Percentiles rank a stretch among this genome's conserved stretches.
These are phyloP conservation scores for Felis catus DNA, from an alignment of 2,113 vertebrate species.

Conservation along the genomic window F.catus_Fca126_mat1.0 CM031419.1:161652001-161652500, in stretches of 20 bases:
- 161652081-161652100: neutral
- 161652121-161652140: neutral
- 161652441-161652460: neutral
- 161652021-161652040: neutral
- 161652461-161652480: neutral
- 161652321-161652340: neutral
- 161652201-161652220: neutral
- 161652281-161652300: slow-evolving; percentile 2
- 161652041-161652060: neutral
- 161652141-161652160: neutral
- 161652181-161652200: slow-evolving; percentile 25
- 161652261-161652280: neutral
- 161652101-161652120: neutral
- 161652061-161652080: neutral
- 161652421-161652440: neutral
- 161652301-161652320: neutral
- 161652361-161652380: neutral
- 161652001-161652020: neutral
- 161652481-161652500: neutral
- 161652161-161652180: neutral
- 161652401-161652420: neutral
- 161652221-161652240: neutral
- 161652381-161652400: neutral
- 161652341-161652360: neutral
- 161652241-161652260: neutral